Evolutionary conservation across 2,113 vertebrate species (phyloP), one percentile per base, ranked within the genome.

Genomic region (Lutjanus erythropterus): DNA sequence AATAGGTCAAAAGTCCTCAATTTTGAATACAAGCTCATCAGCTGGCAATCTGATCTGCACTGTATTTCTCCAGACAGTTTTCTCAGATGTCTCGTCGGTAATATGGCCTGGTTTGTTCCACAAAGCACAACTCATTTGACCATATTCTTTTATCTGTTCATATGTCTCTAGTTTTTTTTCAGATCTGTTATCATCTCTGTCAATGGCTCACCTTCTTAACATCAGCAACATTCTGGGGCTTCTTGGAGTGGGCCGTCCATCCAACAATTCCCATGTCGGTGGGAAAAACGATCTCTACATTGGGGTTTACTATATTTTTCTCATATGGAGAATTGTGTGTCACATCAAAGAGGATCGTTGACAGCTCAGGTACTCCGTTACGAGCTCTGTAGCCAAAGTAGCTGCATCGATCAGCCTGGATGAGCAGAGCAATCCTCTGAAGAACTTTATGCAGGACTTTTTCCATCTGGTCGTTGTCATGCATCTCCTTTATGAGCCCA

Each of bases 181-280:
- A 23, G 23, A 31, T 55, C 64, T 19, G 10, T 5, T 6, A 18
- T 53, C 9, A 21, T 27, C 12, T 9, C 33, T 18, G 9, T 41
- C 19, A 15, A 29, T 7, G 75, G 88, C 95, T 88, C 89, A 96
- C 97, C 96, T 97, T 96, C 88, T 91, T 96, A 53, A 97, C 97
- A 88, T 97, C 96, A 21, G 96, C 90, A 59, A 97, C 47, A 86
- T 96, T 97, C 83, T 94, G 93, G 59, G 92, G 83, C 91, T 96
- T 97, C 94, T 97, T 97, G 10, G 93, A 94, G 68, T 96, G 96
- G 74, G 96, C 97, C 46, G 92, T 95, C 92, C 94, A 97, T 70
- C 97, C 96, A 1, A 95, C 96, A 85, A 97, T 94, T 39, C 97
- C 97, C 1, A 93, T 94, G 82, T 97, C 96, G 80, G 96, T 78